These are phyloP conservation scores for Spicauda simplicius DNA, from an alignment of 2,888 invertebrate genomes.

Conservation along the genomic window DNA sequence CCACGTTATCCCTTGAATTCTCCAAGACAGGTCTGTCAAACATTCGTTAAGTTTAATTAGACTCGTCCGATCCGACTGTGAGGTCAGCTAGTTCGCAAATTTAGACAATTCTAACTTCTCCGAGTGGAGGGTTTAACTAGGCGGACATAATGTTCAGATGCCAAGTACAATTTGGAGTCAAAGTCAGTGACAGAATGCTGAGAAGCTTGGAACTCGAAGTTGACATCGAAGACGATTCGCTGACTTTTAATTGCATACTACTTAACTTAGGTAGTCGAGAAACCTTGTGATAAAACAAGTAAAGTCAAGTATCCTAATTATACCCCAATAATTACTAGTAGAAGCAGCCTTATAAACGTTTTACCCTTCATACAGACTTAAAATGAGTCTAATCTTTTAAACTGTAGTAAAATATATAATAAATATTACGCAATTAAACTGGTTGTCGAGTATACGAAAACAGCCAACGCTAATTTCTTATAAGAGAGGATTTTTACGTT, in stretches of 20 bases:
- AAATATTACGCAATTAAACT: no score
- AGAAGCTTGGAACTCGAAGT: conserved; percentile 11
- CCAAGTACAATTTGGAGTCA: conserved; percentile 10
- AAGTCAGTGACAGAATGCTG: conserved; percentile 14
- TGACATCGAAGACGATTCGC: not conserved
- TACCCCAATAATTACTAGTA: no score
- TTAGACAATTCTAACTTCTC: conserved; percentile 31
- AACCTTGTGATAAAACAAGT: no score
- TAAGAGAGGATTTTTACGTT: no score
- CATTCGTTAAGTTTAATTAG: conserved; percentile 42
- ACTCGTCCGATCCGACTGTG: conserved; percentile 2
- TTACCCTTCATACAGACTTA: no score
- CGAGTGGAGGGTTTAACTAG: conserved; percentile 8
- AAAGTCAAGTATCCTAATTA: no score
- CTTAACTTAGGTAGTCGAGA: not conserved
- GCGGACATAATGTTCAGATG: conserved; percentile 16
- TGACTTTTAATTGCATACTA: conserved; percentile 18
- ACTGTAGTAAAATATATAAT: no score
- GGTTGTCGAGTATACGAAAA: no score
- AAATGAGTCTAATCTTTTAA: no score
- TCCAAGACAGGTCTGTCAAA: conserved; percentile 19
- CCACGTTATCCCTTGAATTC: not conserved
- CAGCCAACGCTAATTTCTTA: no score
- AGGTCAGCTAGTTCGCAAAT: conserved; percentile 20
- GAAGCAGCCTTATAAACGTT: no score